Evolutionary conservation across 2,888 invertebrate species (phyloP).

Genomic region (Chalcosyrphus nemorum): DNA sequence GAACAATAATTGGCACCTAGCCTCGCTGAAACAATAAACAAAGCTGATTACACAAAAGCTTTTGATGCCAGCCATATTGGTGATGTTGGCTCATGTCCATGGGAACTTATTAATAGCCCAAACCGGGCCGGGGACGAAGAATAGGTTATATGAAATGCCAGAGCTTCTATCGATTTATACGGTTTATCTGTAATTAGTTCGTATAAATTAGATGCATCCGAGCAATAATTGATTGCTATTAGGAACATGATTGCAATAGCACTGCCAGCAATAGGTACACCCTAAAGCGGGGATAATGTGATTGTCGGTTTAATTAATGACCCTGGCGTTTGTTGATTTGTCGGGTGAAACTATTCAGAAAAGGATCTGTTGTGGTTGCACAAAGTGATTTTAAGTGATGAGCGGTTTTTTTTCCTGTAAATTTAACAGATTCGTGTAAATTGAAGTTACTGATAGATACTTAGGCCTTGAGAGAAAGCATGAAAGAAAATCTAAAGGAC

Average conservation of each 20-base stretch:
- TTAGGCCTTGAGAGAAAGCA: no score
- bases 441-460: no score
- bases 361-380: not conserved
- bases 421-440: no score
- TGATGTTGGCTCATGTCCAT: not conserved
- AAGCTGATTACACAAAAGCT: slow-evolving; percentile 14
- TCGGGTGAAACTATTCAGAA: not conserved
- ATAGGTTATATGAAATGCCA: not conserved
- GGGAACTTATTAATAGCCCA: not conserved
- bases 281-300: not conserved
- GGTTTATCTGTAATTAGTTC: slow-evolving; percentile 59
- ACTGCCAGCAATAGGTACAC: slow-evolving; percentile 30
- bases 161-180: slow-evolving; percentile 29
- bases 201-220: slow-evolving; percentile 59
- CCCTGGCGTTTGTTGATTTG: not conserved
- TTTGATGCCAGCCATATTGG: not conserved
- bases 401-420: no score
- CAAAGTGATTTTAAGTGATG: slow-evolving; percentile 14
- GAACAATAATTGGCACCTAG: slow-evolving; percentile 1
- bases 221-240: slow-evolving; percentile 59
- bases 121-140: no score
- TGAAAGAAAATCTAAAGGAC: no score
- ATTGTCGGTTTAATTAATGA: slow-evolving; percentile 38
- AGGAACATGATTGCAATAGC: slow-evolving; percentile 42
- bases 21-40: slow-evolving; percentile 17